These are phyloP conservation scores for Drosophila heteroneura DNA, from an alignment of 2,888 invertebrate genomes.

Conservation along the genomic window DNA sequence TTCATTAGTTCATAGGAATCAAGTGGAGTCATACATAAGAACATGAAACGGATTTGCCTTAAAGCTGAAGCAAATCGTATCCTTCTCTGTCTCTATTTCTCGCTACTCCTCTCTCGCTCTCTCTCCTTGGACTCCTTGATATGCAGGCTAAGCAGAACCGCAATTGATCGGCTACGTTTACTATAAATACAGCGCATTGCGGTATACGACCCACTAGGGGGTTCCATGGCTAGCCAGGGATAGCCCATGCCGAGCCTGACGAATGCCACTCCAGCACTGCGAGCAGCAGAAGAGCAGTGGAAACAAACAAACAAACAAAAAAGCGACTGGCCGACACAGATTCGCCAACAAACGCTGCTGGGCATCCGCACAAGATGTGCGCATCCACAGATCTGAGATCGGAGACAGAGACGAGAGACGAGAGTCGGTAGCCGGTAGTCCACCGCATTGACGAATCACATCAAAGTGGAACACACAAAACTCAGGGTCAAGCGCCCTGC, in stretches of 20 bases:
- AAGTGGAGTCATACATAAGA: background rate
- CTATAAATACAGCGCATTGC: conserved; percentile 75
- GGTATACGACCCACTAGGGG: conserved; percentile 54
- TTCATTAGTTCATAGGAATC: background rate
- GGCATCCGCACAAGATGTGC: conserved; percentile 53
- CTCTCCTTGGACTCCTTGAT: conserved; percentile 26
- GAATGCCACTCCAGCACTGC: conserved; percentile 44
- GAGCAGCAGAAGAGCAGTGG: conserved; percentile 26
- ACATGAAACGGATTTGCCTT: background rate
- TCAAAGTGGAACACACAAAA: conserved; percentile 81
- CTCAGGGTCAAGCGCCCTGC: conserved; percentile 66
- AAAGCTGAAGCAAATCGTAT: background rate
- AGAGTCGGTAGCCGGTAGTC: conserved; percentile 71
- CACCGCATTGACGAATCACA: conserved; percentile 83
- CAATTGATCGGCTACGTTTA: conserved; percentile 76
- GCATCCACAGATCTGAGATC: conserved; percentile 6
- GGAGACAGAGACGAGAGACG: conserved; percentile 15
- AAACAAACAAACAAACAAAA: conserved; percentile 32
- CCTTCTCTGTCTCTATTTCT: background rate
- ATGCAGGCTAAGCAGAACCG: conserved; percentile 45
- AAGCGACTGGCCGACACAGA: conserved; percentile 50
- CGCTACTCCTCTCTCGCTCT: background rate
- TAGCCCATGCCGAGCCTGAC: conserved; percentile 50
- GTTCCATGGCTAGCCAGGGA: background rate
- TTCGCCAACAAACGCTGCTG: conserved; percentile 80